A percentile compares a stretch with the other conserved stretches of the same genome.
phyloP scores from a whole-genome alignment of 2,888 invertebrate genomes.

The Pomacea canaliculata region DNA sequence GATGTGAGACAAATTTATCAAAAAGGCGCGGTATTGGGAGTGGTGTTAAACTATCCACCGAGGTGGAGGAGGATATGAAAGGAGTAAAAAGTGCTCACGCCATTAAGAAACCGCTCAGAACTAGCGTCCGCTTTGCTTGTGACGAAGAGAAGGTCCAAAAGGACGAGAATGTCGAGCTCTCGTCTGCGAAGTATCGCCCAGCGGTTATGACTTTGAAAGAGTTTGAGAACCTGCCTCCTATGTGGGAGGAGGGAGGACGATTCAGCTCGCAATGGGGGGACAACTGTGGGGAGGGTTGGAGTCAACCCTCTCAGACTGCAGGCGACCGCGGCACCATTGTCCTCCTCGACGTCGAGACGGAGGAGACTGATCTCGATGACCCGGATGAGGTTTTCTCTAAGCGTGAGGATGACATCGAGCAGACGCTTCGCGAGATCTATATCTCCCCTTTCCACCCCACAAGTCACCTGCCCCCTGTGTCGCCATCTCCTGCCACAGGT shows the following conservation, averaged over 20 bases:
- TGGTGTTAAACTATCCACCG: too few relatives aligned
- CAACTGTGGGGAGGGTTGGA: background rate
- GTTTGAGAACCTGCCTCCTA: constrained; percentile 11
- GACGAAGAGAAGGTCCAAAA: too few relatives aligned
- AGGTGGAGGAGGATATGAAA: too few relatives aligned
- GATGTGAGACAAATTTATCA: too few relatives aligned
- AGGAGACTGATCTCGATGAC: background rate
- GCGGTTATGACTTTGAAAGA: constrained; percentile 7
- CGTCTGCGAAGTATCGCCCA: too few relatives aligned
- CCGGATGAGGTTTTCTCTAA: background rate
- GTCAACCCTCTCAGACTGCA: too few relatives aligned
- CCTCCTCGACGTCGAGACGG: background rate
- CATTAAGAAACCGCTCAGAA: too few relatives aligned
- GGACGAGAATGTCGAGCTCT: too few relatives aligned
- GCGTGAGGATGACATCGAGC: constrained; percentile 9
- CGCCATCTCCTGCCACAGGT: too few relatives aligned
- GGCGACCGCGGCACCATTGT: background rate
- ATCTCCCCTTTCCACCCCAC: constrained; percentile 9
- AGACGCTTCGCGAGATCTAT: constrained; percentile 16
- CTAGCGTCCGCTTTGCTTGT: too few relatives aligned
- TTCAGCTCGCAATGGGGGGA: background rate
- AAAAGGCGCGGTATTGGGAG: too few relatives aligned
- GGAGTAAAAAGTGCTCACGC: too few relatives aligned
- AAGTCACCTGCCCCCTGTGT: background rate
- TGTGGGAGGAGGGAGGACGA: constrained; percentile 22